These are phyloP conservation scores for Drosophila takahashii DNA, from an alignment of 1,140 invertebrate species.

Conservation along the genomic window DNA sequence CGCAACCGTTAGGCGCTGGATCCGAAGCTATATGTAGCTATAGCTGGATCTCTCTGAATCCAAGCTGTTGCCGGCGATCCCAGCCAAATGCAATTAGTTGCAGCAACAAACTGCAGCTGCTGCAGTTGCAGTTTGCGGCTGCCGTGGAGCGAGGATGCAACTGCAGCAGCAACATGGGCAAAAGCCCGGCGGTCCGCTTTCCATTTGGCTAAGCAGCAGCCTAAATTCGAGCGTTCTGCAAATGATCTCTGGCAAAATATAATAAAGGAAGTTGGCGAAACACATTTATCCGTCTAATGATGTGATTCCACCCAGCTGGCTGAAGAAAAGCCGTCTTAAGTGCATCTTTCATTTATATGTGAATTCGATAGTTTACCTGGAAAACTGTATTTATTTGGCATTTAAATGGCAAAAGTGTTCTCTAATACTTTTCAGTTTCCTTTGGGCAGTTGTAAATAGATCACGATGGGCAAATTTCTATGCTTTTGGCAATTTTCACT, in stretches of 20 bases:
- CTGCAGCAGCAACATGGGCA: background rate
- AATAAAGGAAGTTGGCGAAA: slow-evolving; percentile 61
- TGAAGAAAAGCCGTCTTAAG: slow-evolving; percentile 6
- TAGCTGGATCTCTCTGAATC: slow-evolving; percentile 24
- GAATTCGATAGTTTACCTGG: background rate
- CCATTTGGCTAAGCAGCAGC: slow-evolving; percentile 73
- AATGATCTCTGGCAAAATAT: slow-evolving; percentile 65
- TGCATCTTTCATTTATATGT: slow-evolving; percentile 22
- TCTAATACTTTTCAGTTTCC: background rate
- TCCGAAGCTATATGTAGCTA: slow-evolving; percentile 28
- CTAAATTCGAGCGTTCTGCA: slow-evolving; percentile 50
- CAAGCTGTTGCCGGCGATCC: slow-evolving; percentile 63
- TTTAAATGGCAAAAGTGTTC: slow-evolving; percentile 1
- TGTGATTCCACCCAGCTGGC: slow-evolving; percentile 37
- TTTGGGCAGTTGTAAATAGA: background rate
- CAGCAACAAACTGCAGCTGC: slow-evolving; percentile 80
- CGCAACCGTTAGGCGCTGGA: slow-evolving; percentile 54
- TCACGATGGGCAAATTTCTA: background rate
- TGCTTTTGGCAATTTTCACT: too few species aligned
- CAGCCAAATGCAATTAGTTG: slow-evolving; percentile 79
- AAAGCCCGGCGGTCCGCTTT: slow-evolving; percentile 46
- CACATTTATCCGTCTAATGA: slow-evolving; percentile 55
- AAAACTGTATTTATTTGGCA: slow-evolving; percentile 4
- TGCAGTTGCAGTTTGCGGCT: slow-evolving; percentile 29
- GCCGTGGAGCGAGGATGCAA: slow-evolving; percentile 43